Percentiles rank a stretch among this genome's conserved stretches.
These are phyloP conservation scores for Saiga tatarica DNA, from an alignment of 2,113 vertebrate genomes.

Conservation along the genomic window DNA sequence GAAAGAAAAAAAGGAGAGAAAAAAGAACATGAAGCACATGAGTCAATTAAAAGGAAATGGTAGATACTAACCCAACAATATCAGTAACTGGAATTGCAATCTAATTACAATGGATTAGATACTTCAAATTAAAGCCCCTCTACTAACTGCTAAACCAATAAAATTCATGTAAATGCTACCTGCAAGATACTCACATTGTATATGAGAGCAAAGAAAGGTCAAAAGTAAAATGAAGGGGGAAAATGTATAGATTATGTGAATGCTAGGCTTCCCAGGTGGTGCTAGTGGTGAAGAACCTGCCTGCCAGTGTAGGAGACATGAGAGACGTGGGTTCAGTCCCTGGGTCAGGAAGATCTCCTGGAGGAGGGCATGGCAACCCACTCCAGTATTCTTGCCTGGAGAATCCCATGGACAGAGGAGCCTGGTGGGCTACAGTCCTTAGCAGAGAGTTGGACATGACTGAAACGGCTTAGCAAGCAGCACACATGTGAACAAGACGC, in stretches of 20 bases:
- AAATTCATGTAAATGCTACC: background rate
- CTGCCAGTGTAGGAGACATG: background rate
- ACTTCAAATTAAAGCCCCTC: background rate
- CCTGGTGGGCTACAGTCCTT: too few relatives aligned
- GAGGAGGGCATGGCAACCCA: too few relatives aligned
- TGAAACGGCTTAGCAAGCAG: rapidly evolving
- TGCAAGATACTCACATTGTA: background rate
- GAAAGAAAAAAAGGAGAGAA: background rate
- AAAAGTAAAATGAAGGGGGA: background rate
- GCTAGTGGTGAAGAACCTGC: background rate
- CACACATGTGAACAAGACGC: too few relatives aligned
- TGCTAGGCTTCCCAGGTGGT: background rate
- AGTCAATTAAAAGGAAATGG: background rate
- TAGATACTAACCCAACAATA: background rate
- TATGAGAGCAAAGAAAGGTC: background rate
- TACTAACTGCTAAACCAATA: background rate
- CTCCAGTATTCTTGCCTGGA: too few relatives aligned
- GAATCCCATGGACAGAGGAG: too few relatives aligned
- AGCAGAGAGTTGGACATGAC: too few relatives aligned
- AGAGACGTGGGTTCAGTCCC: background rate
- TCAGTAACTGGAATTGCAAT: background rate
- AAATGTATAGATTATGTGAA: background rate
- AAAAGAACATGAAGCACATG: background rate
- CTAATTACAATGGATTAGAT: background rate
- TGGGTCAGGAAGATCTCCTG: too few relatives aligned